Evolutionary conservation across 2,888 invertebrate genomes (phyloP).

Genomic region (Scaptomyza cyrtandrae): DNA sequence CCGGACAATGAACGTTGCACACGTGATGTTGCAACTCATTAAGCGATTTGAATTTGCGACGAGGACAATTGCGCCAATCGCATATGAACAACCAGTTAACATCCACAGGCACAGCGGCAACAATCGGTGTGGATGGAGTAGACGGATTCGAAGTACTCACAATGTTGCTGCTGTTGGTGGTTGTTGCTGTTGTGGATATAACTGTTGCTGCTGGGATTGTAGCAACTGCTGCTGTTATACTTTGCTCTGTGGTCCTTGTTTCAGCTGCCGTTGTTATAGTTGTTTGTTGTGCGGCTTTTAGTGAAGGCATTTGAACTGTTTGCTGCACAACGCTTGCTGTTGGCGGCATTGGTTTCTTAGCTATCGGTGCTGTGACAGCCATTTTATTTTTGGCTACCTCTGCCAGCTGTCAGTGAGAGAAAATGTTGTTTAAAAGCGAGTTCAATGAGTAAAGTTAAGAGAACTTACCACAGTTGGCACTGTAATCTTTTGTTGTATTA

Average conservation of each 20-base stretch:
- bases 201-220: conserved; percentile 21
- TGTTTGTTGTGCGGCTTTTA: conserved; percentile 46
- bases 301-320: conserved; percentile 36
- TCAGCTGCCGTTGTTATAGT: conserved; percentile 20
- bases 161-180: conserved; percentile 12
- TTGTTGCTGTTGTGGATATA: conserved; percentile 23
- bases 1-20: conserved; percentile 93
- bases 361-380: conserved; percentile 27
- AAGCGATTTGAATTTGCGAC: conserved; percentile 90
- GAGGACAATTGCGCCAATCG: conserved; percentile 96
- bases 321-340: conserved; percentile 28
- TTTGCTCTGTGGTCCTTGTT: conserved; percentile 18
- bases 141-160: conserved; percentile 2
- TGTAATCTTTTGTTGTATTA: conserved; percentile 81
- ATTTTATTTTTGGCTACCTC: conserved; percentile 43
- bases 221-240: conserved; percentile 11
- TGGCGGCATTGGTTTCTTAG: conserved; percentile 38
- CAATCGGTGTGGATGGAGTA: conserved; percentile 12
- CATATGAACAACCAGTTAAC: conserved; percentile 89
- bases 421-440: neutral
- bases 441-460: neutral
- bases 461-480: conserved; percentile 56
- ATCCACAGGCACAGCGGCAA: conserved; percentile 73
- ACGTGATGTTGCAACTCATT: conserved; percentile 95
- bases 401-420: conserved; percentile 24